phyloP scores from a whole-genome alignment of 2,797 vertebrate genomes.

The Helarctos malayanus region DNA sequence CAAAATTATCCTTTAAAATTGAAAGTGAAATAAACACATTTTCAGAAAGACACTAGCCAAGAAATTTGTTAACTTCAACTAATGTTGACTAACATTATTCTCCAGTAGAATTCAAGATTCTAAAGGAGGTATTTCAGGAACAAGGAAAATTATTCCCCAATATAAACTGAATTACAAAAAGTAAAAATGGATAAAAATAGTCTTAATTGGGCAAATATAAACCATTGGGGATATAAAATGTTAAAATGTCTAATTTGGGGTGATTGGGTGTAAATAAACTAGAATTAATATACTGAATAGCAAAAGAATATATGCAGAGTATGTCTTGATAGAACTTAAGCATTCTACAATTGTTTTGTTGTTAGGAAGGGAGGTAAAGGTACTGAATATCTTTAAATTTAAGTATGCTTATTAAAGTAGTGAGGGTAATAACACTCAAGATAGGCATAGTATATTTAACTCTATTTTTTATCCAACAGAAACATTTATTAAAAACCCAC shows the following conservation, averaged over 20 bases:
- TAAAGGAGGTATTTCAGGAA: background rate
- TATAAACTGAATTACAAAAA: background rate
- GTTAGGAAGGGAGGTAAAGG: background rate
- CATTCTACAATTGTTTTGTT: background rate
- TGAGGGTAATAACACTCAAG: background rate
- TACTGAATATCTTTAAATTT: background rate
- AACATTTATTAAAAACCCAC: slow-evolving; percentile 1
- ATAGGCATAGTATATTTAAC: background rate
- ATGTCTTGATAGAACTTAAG: background rate
- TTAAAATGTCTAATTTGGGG: background rate
- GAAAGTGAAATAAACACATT: background rate
- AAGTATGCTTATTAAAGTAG: background rate
- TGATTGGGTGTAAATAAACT: background rate
- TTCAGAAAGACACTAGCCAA: background rate
- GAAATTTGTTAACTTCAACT: background rate
- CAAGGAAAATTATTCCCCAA: background rate
- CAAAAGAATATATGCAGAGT: background rate
- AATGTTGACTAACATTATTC: background rate
- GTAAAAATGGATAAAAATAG: background rate
- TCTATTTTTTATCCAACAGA: background rate
- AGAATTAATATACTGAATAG: background rate
- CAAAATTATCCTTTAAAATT: background rate
- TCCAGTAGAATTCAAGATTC: background rate
- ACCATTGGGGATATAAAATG: background rate
- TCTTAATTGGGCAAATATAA: background rate